These are phyloP conservation scores for Microtus oregoni DNA, from an alignment of 2,113 vertebrate genomes.

Conservation along the genomic window DNA sequence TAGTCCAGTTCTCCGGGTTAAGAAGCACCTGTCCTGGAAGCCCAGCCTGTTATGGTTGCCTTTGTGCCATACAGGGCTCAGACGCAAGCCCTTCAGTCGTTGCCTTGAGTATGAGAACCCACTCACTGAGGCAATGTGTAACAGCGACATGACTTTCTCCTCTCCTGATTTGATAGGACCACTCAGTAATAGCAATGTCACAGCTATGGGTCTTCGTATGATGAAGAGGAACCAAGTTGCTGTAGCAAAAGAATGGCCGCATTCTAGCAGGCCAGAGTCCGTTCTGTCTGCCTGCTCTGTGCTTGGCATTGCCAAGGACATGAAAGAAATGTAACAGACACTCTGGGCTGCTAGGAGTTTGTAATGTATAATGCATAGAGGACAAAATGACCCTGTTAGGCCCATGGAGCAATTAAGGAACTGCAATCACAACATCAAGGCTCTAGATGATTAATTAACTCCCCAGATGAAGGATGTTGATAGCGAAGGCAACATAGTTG, in stretches of 20 bases:
- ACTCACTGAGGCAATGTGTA: not conserved
- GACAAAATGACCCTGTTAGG: constrained; percentile 21
- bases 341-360: not conserved
- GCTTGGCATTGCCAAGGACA: too few relatives aligned
- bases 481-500: not conserved
- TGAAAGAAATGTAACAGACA: too few relatives aligned
- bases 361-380: constrained; percentile 9
- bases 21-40: not conserved
- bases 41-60: not conserved
- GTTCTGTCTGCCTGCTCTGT: not conserved
- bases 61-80: not conserved
- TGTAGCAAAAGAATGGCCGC: too few relatives aligned
- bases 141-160: too few relatives aligned
- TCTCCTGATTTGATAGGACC: too few relatives aligned
- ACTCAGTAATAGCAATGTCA: too few relatives aligned
- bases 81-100: not conserved
- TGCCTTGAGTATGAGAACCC: not conserved
- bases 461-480: constrained; percentile 37
- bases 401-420: constrained; percentile 38
- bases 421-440: constrained; percentile 56
- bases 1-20: not conserved
- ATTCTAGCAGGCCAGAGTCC: too few relatives aligned
- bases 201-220: too few relatives aligned
- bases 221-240: too few relatives aligned
- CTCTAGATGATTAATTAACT: constrained; percentile 48